Evolutionary conservation across 2,888 invertebrate species (phyloP).

Genomic region (Acheta domesticus): DNA sequence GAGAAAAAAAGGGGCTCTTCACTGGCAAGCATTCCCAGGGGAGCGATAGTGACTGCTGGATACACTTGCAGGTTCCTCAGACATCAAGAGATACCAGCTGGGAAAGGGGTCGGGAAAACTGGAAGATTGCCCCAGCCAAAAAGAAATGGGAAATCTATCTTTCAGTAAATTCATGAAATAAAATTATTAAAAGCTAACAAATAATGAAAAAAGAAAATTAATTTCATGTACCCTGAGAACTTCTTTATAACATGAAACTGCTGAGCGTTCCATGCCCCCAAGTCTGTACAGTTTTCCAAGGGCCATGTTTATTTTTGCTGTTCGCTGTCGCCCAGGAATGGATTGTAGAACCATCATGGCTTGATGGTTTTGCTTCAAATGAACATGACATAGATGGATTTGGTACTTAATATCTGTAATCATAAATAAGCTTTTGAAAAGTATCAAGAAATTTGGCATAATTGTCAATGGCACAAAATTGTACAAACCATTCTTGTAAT

Average conservation of each 20-base stretch:
- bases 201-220: background rate
- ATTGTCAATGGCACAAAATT: background rate
- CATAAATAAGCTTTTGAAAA: conserved; percentile 4
- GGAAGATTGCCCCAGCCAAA: too few species aligned
- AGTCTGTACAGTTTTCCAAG: conserved; percentile 69
- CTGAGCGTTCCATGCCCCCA: conserved; percentile 66
- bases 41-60: too few species aligned
- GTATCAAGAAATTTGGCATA: background rate
- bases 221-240: conserved; percentile 59
- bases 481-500: background rate
- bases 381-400: conserved; percentile 65
- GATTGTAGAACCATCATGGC: conserved; percentile 54
- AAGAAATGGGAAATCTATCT: too few species aligned
- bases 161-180: too few species aligned
- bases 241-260: conserved; percentile 73
- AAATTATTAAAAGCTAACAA: too few species aligned
- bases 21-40: too few species aligned
- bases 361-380: conserved; percentile 61
- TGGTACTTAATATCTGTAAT: conserved; percentile 64
- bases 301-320: conserved; percentile 72
- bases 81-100: too few species aligned
- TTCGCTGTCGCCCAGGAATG: conserved; percentile 62
- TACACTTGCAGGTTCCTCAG: too few species aligned
- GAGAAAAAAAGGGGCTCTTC: too few species aligned
- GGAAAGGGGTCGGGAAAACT: too few species aligned